Evolutionary conservation across 2,797 vertebrate species (phyloP).

Genomic region (Acanthiza pusilla): DNA sequence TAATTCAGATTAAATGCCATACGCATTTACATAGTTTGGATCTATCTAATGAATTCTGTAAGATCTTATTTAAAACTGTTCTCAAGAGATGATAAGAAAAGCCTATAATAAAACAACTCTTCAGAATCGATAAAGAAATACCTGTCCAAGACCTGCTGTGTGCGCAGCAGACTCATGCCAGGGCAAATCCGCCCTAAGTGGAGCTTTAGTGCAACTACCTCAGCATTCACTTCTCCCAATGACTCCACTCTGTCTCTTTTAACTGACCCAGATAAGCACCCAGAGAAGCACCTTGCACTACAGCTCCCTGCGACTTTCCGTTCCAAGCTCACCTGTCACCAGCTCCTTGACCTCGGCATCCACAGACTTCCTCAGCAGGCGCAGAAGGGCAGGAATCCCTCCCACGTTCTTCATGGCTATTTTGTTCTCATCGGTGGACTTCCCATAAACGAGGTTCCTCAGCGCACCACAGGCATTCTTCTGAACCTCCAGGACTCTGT

Average conservation of each 20-base stretch:
- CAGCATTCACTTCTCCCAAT: not conserved
- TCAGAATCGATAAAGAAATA: not conserved
- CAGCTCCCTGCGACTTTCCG: not conserved
- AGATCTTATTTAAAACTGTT: not conserved
- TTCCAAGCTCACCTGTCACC: constrained; percentile 86
- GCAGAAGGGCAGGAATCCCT: constrained; percentile 89
- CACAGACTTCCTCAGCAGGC: constrained; percentile 89
- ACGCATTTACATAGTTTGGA: not conserved
- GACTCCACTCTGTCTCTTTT: not conserved
- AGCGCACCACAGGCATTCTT: constrained; percentile 92
- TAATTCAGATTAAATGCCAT: not conserved
- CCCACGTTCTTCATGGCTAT: constrained; percentile 91
- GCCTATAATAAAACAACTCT: not conserved
- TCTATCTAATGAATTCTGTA: not conserved
- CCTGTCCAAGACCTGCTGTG: not conserved
- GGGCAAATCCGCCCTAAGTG: not conserved
- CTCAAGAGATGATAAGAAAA: not conserved
- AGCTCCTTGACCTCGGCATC: constrained; percentile 94
- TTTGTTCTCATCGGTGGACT: constrained; percentile 96
- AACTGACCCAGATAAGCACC: not conserved
- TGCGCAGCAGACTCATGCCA: not conserved
- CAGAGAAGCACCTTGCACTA: not conserved
- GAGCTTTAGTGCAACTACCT: not conserved
- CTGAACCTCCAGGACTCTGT: constrained; percentile 94
- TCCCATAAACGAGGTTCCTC: constrained; percentile 95